Base-by-base conservation (phyloP, 1,140 invertebrate species). In the Homalodisca vitripennis region DNA sequence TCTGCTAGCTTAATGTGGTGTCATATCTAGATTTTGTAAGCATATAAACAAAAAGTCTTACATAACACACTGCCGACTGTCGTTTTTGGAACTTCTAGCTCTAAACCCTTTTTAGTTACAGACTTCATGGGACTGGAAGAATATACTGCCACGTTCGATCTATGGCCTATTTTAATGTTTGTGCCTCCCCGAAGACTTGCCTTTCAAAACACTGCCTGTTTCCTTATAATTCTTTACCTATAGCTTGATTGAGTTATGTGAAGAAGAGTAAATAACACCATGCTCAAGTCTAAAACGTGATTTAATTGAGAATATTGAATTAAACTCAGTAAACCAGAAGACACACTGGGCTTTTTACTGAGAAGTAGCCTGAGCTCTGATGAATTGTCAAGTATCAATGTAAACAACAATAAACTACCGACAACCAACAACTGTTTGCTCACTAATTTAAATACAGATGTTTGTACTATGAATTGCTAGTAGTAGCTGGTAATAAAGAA, bases 1-100 rank as follows among this genome's bases (percentile, higher is more conserved):
- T 55, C 51, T 20, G 24, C 10, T 55, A 20, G 51, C 20, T 55
- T 55, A 55, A 55, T 55, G 17, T 55, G 3, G 20, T 55, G 51
- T 55, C 10, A 55, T 6, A 55, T 6, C 51, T 55, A 20, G 6
- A 12, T 17, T 55, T 55, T n/a, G n/a, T n/a, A n/a, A n/a, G 51
- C 20, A 20, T 6, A 20, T 20, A 55, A 20, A 20, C 10, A 55
- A 6, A 17, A 55, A 12, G 3, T 55, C 17, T 12, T 17, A 17
- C 51, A 6, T 55, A 55, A 55, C 17, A 55, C 17, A 6, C 17
- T 17, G 17, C 10, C 3, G 24, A 17, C 51, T 55, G 24, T 20
- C 51, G 24, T 26, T 55, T 55, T 17, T 55, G 17, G 17, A 55
- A 20, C 6, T 20, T 20, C 51, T 26, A 55, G 51, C 17, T 20